A percentile compares a stretch with the other conserved stretches of the same genome.
Conservation (phyloP, 2,113 vertebrate species). For the Channa maculata region DNA sequence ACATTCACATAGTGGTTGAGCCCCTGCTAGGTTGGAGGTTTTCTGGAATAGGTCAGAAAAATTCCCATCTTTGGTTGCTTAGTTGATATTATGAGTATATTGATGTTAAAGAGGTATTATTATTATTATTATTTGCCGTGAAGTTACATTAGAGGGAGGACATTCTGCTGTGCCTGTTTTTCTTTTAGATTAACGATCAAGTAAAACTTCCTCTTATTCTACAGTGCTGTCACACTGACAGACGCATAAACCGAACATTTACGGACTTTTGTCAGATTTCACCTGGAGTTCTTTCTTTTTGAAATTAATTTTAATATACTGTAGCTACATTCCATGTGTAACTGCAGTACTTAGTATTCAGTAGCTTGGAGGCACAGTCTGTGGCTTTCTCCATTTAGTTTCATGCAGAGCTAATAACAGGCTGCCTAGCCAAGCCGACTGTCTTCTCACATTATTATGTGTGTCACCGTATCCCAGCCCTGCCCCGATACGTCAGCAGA, state of each 20-base stretch:
- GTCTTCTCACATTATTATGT: constrained; percentile 63
- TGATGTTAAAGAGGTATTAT: background rate
- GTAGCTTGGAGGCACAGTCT: constrained; percentile 16
- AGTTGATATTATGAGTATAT: background rate
- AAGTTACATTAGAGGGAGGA: background rate
- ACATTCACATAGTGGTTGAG: constrained; percentile 4
- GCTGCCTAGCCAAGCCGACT: constrained; percentile 43
- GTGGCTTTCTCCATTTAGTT: constrained; percentile 42
- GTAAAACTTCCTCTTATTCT: background rate
- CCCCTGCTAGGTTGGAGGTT: constrained; percentile 19
- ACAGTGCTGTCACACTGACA: background rate
- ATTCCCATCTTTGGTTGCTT: background rate
- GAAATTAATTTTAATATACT: background rate
- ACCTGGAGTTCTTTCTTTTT: too few relatives aligned
- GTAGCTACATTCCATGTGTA: background rate
- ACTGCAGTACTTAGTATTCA: constrained; percentile 2
- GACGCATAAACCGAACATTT: background rate
- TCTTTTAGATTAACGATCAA: background rate
- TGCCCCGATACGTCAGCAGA: constrained; percentile 67
- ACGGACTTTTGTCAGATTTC: background rate
- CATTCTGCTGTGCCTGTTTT: background rate
- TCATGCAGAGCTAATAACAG: constrained; percentile 48
- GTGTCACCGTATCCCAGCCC: constrained; percentile 44
- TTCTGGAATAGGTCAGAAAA: constrained; percentile 16
- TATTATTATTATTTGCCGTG: background rate